phyloP scores from a whole-genome alignment of 1,140 invertebrate species.

The Spodoptera litura region DNA sequence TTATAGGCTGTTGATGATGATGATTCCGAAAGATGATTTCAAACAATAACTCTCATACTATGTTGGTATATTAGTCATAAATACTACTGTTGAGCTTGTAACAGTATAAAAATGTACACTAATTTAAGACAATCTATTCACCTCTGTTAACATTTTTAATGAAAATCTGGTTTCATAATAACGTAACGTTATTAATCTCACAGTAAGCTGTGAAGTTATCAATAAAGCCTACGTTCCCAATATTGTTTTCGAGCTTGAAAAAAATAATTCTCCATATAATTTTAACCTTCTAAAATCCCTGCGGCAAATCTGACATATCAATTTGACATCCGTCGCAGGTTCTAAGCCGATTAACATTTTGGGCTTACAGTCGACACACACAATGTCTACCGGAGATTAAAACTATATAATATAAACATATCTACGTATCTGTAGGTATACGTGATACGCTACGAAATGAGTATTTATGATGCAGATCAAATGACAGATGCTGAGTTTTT shows the following conservation, averaged over 20 bases:
- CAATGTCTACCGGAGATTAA: slow-evolving; percentile 36
- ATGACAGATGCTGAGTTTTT: slow-evolving; percentile 23
- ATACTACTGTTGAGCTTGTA: too few species aligned
- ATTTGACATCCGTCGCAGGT: slow-evolving; percentile 57
- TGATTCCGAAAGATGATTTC: too few species aligned
- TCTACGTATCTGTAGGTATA: background rate
- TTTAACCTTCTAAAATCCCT: slow-evolving; percentile 47
- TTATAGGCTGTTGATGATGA: too few species aligned
- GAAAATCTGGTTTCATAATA: too few species aligned
- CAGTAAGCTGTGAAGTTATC: too few species aligned
- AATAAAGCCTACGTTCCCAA: background rate
- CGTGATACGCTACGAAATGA: slow-evolving; percentile 9
- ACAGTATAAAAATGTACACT: too few species aligned
- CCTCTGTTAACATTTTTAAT: too few species aligned
- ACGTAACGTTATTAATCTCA: too few species aligned
- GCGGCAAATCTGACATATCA: slow-evolving; percentile 59
- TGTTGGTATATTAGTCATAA: too few species aligned
- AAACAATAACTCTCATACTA: too few species aligned
- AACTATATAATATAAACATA: slow-evolving; percentile 27
- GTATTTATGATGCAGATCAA: slow-evolving; percentile 37
- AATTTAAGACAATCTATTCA: too few species aligned
- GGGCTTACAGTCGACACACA: slow-evolving; percentile 38
- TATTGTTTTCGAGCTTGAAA: background rate
- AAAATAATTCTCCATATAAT: slow-evolving; percentile 45
- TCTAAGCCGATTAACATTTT: slow-evolving; percentile 65